Base-by-base conservation (phyloP, 2,113 vertebrate species). In the Jacana jacana region DNA sequence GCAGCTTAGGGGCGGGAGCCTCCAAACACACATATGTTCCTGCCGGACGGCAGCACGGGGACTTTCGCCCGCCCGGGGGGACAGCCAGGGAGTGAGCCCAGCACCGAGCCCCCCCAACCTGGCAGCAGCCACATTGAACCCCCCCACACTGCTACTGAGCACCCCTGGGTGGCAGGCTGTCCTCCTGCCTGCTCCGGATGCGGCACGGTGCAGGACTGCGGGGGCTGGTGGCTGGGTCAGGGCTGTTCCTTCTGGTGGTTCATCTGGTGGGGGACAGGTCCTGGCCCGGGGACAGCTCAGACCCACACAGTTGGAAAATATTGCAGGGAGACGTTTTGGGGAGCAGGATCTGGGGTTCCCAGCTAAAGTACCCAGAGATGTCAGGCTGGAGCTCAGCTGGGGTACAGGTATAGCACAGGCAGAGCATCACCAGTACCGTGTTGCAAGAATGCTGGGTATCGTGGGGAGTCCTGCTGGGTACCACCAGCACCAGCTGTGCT, bases 1-100 rank as follows among this genome's bases (percentile, higher is more conserved):
- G 96, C 95, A 87, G 95, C 87, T 97, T 96, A 97, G 73, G 86
- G 94, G 90, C 35, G 30, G 95, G 91, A 95, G 92, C 49, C 77
- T 92, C 91, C 75, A 14, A 72, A 75, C 68, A 52, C 94, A 54
- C 92, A 96, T 93, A 97, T 97, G 96, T 65, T 96, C 88, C 95
- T 35, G 80, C 82, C 7, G 8, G 81, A 18, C 76, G 5, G 92
- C 82, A 27, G 88, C 76, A 6, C 17, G 0, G 79, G 8, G 91
- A 97, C 96, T 97, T 96, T 97, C 94, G 22, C 95, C 88, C 3
- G 13, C 72, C 54, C 5, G 0, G 27, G 71, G 86, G 88, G 86
- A 49, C 25, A 31, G 27, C 37, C 1, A 2, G 31, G 77, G 77
- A 57, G 64, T 0, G 1, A 37, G 18, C 13, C 25, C 64, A 30